A percentile compares a stretch with the other conserved stretches of the same genome.
Conservation (phyloP, 2,888 invertebrate genomes). For the Acrocera orbiculus region DNA sequence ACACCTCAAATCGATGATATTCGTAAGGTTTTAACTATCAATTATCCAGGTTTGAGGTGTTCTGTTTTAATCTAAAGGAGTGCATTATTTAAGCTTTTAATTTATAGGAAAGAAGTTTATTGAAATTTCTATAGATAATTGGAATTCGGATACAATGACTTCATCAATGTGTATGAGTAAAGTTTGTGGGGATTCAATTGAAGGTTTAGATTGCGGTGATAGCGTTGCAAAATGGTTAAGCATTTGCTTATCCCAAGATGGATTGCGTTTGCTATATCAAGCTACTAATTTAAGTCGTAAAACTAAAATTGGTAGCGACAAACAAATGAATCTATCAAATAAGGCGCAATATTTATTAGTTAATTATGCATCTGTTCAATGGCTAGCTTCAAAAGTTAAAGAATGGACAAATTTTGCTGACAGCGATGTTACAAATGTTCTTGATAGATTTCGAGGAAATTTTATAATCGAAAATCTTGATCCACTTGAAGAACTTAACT, state of each 20-base stretch:
- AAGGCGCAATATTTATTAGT: slow-evolving; percentile 74
- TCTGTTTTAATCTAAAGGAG: background rate
- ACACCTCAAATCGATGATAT: slow-evolving; percentile 50
- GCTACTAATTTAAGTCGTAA: slow-evolving; percentile 27
- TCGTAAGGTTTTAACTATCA: slow-evolving; percentile 35
- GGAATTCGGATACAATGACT: slow-evolving; percentile 5
- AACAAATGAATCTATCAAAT: slow-evolving; percentile 50
- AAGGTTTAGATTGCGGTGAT: slow-evolving; percentile 71
- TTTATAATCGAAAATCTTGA: slow-evolving; percentile 54
- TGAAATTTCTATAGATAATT: slow-evolving; percentile 35
- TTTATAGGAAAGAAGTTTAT: slow-evolving; percentile 36
- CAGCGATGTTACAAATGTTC: slow-evolving; percentile 37
- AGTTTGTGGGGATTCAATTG: slow-evolving; percentile 67
- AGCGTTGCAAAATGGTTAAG: slow-evolving; percentile 67
- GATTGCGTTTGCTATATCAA: slow-evolving; percentile 51
- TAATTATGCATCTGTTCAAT: slow-evolving; percentile 57
- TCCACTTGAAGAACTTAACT: slow-evolving; percentile 63
- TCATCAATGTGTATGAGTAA: slow-evolving; percentile 51
- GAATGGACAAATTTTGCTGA: slow-evolving; percentile 31
- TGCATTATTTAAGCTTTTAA: no score
- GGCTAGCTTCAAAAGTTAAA: slow-evolving; percentile 43
- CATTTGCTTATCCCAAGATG: slow-evolving; percentile 47
- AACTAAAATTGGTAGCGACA: slow-evolving; percentile 14
- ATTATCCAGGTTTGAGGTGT: slow-evolving; percentile 38
- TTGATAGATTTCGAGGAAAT: slow-evolving; percentile 80